These are phyloP conservation scores for Daboia siamensis DNA, from an alignment of 2,113 vertebrate species.

Conservation along the genomic window DNA sequence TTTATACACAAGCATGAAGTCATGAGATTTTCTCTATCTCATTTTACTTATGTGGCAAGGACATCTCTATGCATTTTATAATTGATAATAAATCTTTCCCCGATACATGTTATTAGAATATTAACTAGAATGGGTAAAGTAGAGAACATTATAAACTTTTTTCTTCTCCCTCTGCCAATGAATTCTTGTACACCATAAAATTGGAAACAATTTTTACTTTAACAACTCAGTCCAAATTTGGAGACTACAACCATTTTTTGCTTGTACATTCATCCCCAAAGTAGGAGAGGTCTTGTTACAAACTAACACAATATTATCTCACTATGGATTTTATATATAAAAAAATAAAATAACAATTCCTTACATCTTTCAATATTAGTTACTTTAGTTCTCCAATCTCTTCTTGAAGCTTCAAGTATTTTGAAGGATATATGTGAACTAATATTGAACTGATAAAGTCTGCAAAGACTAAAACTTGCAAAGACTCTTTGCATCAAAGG, in stretches of 20 bases:
- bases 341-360: neutral
- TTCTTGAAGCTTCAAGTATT: slow-evolving; percentile 23
- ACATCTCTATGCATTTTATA: neutral
- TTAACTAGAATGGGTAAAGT: neutral
- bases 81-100: neutral
- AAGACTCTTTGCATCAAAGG: slow-evolving; percentile 48
- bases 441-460: slow-evolving; percentile 45
- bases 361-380: slow-evolving; percentile 2
- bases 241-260: neutral
- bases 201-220: neutral
- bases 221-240: neutral
- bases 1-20: neutral
- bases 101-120: neutral
- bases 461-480: slow-evolving; percentile 36
- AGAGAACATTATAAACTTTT: neutral
- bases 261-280: neutral
- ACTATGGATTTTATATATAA: neutral
- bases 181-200: neutral
- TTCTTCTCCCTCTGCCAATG: neutral
- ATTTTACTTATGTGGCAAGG: neutral
- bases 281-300: neutral
- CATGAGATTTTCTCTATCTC: accelerated
- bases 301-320: neutral
- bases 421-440: slow-evolving; percentile 13
- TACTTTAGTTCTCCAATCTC: slow-evolving; percentile 41